Evolutionary conservation across 2,797 vertebrate genomes (phyloP), one percentile per base, ranked within the genome.

Genomic region (Anguilla marmorata): DNA sequence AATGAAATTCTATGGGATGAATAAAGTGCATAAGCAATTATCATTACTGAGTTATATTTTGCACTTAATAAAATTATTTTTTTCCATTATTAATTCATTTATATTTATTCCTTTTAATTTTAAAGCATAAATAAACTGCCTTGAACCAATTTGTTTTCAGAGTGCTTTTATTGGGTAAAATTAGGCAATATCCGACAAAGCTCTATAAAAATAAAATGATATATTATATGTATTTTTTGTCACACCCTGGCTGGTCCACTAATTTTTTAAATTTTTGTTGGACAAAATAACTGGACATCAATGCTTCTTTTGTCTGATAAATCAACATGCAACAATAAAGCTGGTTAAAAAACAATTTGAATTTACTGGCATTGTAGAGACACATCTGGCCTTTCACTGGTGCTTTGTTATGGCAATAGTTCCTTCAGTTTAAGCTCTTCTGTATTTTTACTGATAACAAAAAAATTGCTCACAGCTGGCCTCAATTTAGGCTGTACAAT

Each of bases 381-480:
- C 66, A 60, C 48, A 45, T 85, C 84, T 88, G 60, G 58, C 80
- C 58, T 45, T 45, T 50, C 30, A 48, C 54, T 87, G n/a, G n/a
- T 58, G 33, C 37, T 58, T 85, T 84, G 48, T 74, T 27, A 14
- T 88, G 87, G 63, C 48, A 74, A 88, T 74, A 63, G n/a, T 85
- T 69, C 66, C 54, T 88, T 85, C 83, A 74, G 82, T 84, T 83
- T 48, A 60, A 50, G 60, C 86, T 83, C 11, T 48, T 85, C 66
- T 41, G 11, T 9, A 85, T 72, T 74, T 85, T 48, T 74, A 12
- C 45, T 74, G 50, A 12, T 30, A 27, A 33, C 41, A 45, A 45
- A 74, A 69, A 88, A 85, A 85, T n/a, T 88, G 87, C 45, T 56
- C 82, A 85, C 82, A 85, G 63, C 87, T 88, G 87, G 87, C 63